Conservation (phyloP, 1,140 invertebrate species). For the Chlorops oryzae region DNA sequence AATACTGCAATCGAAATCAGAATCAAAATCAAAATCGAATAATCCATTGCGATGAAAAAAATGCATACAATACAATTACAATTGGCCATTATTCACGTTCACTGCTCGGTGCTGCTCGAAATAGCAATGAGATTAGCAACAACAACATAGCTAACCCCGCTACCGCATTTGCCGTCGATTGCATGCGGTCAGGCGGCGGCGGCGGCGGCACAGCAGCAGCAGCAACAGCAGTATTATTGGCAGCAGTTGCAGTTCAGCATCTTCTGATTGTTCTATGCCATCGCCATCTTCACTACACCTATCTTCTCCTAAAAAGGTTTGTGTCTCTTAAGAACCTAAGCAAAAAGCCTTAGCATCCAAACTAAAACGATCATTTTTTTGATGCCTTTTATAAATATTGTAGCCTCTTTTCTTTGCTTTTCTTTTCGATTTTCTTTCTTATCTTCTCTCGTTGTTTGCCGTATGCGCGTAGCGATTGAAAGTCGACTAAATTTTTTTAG, state of each 20-base stretch:
- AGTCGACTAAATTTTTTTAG: no score
- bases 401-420: no score
- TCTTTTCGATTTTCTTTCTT: slow-evolving; percentile 6
- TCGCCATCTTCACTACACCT: slow-evolving; percentile 48
- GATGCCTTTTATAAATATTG: slow-evolving; percentile 14
- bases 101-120: slow-evolving; percentile 1
- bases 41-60: no score
- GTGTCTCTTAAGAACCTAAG: slow-evolving; percentile 33
- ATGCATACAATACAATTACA: no score
- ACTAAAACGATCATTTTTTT: slow-evolving; percentile 16
- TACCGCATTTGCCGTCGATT: slow-evolving; percentile 4
- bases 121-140: not conserved
- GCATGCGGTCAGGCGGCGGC: not conserved
- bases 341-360: no score
- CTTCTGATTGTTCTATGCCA: slow-evolving; percentile 49
- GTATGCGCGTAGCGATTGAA: no score
- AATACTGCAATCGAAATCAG: no score
- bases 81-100: no score
- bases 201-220: slow-evolving; percentile 9
- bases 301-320: slow-evolving; percentile 49
- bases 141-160: no score
- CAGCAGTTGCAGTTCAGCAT: slow-evolving; percentile 46
- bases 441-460: not conserved
- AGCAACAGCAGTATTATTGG: slow-evolving; percentile 33
- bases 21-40: no score